phyloP scores from a whole-genome alignment of 2,888 invertebrate species.

The Melanchra persicariae region DNA sequence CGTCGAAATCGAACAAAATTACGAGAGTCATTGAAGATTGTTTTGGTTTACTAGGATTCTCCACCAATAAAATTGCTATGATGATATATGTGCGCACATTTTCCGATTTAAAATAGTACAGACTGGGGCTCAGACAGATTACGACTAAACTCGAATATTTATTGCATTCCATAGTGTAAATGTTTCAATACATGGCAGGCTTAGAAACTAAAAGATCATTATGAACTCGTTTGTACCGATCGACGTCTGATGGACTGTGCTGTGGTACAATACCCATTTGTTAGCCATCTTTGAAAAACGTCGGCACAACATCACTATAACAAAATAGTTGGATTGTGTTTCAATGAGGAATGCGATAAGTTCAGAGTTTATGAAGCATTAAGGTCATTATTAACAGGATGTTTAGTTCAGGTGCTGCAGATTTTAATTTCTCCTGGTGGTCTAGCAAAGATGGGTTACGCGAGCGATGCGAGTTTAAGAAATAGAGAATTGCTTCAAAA shows the following conservation, averaged over 20 bases:
- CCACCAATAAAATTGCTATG: constrained; percentile 53
- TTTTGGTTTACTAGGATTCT: constrained; percentile 46
- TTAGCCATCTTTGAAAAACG: neutral
- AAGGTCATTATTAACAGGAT: neutral
- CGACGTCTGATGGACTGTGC: neutral
- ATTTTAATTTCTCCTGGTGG: constrained; percentile 2
- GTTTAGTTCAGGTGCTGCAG: neutral
- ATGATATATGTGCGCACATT: constrained; percentile 55
- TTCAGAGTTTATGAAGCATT: neutral
- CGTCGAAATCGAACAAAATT: constrained; percentile 33
- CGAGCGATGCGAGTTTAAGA: neutral
- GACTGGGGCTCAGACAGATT: constrained; percentile 58
- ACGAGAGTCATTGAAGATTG: constrained; percentile 34
- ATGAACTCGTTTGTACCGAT: constrained; percentile 19
- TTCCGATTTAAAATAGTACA: constrained; percentile 57
- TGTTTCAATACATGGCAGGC: constrained; percentile 46
- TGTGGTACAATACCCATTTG: neutral
- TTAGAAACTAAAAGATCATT: constrained; percentile 33
- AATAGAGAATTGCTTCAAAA: neutral
- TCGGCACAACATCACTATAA: neutral
- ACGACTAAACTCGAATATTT: constrained; percentile 53
- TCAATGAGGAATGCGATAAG: neutral
- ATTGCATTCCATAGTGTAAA: constrained; percentile 49
- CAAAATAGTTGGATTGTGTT: neutral
- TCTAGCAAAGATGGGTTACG: neutral